phyloP scores from a whole-genome alignment of 2,113 vertebrate genomes.

The Rissa tridactyla region DNA sequence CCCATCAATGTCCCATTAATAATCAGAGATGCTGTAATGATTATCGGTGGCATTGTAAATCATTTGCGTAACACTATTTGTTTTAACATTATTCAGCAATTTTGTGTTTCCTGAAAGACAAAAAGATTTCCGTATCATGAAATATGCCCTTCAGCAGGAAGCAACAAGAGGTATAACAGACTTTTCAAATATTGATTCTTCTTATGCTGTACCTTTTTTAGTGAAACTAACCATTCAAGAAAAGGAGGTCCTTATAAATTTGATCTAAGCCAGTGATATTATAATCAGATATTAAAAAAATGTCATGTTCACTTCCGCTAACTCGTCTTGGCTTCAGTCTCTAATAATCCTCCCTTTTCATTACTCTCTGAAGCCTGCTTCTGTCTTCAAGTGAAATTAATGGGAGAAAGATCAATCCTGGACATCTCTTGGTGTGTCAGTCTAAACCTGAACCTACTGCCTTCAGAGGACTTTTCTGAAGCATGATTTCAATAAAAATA shows the following conservation, averaged over 20 bases:
- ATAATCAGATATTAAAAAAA: neutral
- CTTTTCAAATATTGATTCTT: neutral
- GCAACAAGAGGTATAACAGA: neutral
- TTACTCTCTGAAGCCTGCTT: neutral
- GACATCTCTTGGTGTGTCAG: neutral
- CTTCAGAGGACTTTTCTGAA: neutral
- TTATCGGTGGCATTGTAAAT: neutral
- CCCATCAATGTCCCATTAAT: constrained; percentile 27
- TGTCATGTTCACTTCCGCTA: neutral
- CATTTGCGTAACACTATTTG: neutral
- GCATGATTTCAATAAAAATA: neutral
- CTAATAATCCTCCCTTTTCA: neutral
- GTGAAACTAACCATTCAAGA: neutral
- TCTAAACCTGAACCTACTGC: neutral
- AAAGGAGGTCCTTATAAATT: neutral
- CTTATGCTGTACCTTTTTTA: neutral
- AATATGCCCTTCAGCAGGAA: neutral
- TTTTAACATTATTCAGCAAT: constrained; percentile 42
- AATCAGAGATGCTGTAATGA: constrained; percentile 26
- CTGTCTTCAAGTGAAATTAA: constrained; percentile 10
- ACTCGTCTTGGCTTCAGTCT: neutral
- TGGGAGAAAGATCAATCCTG: neutral
- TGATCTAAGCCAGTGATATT: neutral
- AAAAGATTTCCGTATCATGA: neutral
- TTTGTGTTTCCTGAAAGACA: neutral